These are phyloP conservation scores for Daktulosphaira vitifoliae DNA, from an alignment of 1,140 invertebrate species.

Conservation along the genomic window DNA sequence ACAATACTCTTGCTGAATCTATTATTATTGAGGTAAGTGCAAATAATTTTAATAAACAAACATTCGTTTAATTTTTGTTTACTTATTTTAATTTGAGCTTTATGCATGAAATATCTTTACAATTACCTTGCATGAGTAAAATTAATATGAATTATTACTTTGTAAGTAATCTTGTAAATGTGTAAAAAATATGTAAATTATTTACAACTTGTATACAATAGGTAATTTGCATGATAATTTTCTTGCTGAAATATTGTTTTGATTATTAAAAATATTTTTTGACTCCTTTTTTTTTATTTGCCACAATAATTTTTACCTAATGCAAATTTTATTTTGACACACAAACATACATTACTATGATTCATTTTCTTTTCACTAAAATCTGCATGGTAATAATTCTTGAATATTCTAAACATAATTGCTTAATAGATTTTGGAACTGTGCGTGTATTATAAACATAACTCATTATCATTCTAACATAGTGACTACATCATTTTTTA, in stretches of 20 bases:
- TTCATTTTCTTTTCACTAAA: not conserved
- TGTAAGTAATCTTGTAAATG: too few species aligned
- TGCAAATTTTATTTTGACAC: constrained; percentile 17
- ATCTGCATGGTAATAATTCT: too few species aligned
- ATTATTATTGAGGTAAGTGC: constrained; percentile 75
- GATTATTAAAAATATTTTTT: not conserved
- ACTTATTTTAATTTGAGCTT: not conserved
- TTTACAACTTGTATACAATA: too few species aligned
- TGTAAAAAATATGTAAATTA: too few species aligned
- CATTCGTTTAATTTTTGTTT: not conserved
- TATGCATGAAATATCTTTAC: not conserved
- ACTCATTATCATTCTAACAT: too few species aligned
- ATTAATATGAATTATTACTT: too few species aligned
- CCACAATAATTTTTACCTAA: not conserved
- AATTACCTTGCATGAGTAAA: too few species aligned
- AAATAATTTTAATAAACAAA: not conserved
- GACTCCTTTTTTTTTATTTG: not conserved
- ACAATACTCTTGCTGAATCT: constrained; percentile 74
- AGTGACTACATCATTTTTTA: too few species aligned
- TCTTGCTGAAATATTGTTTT: constrained; percentile 1
- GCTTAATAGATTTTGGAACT: too few species aligned
- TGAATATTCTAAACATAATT: too few species aligned
- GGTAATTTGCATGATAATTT: constrained; percentile 4
- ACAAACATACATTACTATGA: constrained; percentile 27
- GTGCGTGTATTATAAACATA: too few species aligned